These are phyloP conservation scores for Caenorhabditis briggsae DNA, from an alignment of 1,140 invertebrate genomes.

Conservation along the genomic window DNA sequence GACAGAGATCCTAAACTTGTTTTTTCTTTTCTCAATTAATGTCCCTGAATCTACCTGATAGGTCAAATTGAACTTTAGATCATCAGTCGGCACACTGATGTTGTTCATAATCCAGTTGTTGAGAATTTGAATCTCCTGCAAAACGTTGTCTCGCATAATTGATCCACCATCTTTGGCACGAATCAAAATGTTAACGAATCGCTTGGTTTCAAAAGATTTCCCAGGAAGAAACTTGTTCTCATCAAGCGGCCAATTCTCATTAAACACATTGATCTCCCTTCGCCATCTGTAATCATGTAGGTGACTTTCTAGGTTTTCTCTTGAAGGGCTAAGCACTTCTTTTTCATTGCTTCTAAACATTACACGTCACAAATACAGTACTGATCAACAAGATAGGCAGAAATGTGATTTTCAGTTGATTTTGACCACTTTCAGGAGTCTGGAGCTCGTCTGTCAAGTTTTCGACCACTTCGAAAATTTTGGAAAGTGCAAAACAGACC, in stretches of 20 bases:
- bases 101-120: constrained; percentile 76
- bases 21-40: not conserved
- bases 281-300: constrained; percentile 73
- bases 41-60: constrained; percentile 68
- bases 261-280: constrained; percentile 72
- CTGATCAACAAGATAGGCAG: no score
- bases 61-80: constrained; percentile 73
- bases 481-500: no score
- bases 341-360: no score
- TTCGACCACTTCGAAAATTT: no score
- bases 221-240: constrained; percentile 78
- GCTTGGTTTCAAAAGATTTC: constrained; percentile 77
- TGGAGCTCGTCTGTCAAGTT: no score
- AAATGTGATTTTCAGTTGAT: no score
- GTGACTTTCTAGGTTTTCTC: no score
- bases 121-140: constrained; percentile 75
- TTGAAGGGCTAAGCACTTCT: no score
- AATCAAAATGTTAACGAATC: constrained; percentile 76
- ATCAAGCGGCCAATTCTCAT: constrained; percentile 75
- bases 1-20: constrained; percentile 69
- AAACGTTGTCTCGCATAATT: constrained; percentile 72
- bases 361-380: no score
- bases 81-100: constrained; percentile 73
- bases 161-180: constrained; percentile 70
- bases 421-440: no score